These are phyloP conservation scores for Chymomyza caudatula DNA, from an alignment of 2,888 invertebrate genomes.

Conservation along the genomic window DNA sequence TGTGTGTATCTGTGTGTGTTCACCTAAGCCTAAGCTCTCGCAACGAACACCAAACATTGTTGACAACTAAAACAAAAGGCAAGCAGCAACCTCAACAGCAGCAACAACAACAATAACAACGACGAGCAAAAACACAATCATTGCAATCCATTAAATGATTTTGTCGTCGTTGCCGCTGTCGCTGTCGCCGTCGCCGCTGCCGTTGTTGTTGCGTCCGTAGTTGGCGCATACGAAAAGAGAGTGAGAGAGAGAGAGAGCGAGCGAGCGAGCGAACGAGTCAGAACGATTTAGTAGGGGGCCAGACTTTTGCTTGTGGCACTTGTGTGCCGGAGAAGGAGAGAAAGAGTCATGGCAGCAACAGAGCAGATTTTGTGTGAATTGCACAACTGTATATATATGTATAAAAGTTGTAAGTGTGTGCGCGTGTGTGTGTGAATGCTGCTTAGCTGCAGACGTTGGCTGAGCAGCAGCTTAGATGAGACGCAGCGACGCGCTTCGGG, in stretches of 20 bases:
- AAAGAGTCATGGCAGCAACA: not conserved
- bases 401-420: not conserved
- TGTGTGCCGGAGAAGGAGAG: not conserved
- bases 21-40: conserved; percentile 51
- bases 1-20: conserved; percentile 1
- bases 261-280: conserved; percentile 6
- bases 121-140: conserved; percentile 21
- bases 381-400: not conserved
- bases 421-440: not conserved
- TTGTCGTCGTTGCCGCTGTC: conserved; percentile 14
- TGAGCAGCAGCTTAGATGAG: not conserved
- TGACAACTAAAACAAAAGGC: conserved; percentile 64
- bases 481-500: not conserved
- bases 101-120: conserved; percentile 9
- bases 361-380: not conserved
- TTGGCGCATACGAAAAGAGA: not conserved
- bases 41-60: conserved; percentile 39
- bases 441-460: not conserved
- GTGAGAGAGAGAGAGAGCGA: not conserved
- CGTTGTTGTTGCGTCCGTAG: conserved; percentile 2
- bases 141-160: conserved; percentile 48
- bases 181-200: conserved; percentile 7
- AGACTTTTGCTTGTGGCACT: not conserved
- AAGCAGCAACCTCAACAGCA: conserved; percentile 5
- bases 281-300: conserved; percentile 5